Evolutionary conservation across 1,140 invertebrate genomes (phyloP).

Genomic region (Orchestia grillus): DNA sequence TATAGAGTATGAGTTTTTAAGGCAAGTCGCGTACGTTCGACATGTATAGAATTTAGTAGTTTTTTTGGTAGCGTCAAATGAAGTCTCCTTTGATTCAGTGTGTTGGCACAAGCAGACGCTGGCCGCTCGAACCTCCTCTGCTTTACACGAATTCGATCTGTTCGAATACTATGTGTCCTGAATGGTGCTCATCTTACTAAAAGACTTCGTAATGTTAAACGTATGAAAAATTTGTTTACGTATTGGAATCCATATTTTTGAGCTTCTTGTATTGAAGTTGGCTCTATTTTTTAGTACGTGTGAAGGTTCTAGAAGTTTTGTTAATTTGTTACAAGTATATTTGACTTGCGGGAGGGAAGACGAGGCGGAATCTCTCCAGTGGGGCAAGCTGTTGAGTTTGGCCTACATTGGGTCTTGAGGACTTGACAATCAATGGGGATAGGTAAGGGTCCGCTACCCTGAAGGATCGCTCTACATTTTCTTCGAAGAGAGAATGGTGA

Average conservation of each 20-base stretch:
- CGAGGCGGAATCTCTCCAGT: too few relatives aligned
- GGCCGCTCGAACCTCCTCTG: neutral
- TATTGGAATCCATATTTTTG: neutral
- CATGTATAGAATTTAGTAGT: neutral
- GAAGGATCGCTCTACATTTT: neutral
- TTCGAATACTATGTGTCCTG: neutral
- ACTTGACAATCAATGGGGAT: neutral
- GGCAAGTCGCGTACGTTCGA: neutral
- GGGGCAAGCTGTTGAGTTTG: too few relatives aligned
- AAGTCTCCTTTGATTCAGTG: neutral
- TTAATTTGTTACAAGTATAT: neutral
- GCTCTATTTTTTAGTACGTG: neutral
- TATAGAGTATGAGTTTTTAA: neutral
- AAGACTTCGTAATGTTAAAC: neutral
- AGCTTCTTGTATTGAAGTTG: neutral
- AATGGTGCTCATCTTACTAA: neutral
- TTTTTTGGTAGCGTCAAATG: neutral
- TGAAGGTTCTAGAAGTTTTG: neutral
- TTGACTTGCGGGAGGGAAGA: too few relatives aligned
- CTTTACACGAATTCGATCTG: neutral
- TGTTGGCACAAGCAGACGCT: neutral
- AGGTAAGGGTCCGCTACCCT: neutral
- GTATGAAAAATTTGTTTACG: neutral
- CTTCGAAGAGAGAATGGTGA: neutral
- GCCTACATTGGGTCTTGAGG: too few relatives aligned